Conservation (phyloP, 2,113 vertebrate species). For the Rhabdornis inornatus region DNA sequence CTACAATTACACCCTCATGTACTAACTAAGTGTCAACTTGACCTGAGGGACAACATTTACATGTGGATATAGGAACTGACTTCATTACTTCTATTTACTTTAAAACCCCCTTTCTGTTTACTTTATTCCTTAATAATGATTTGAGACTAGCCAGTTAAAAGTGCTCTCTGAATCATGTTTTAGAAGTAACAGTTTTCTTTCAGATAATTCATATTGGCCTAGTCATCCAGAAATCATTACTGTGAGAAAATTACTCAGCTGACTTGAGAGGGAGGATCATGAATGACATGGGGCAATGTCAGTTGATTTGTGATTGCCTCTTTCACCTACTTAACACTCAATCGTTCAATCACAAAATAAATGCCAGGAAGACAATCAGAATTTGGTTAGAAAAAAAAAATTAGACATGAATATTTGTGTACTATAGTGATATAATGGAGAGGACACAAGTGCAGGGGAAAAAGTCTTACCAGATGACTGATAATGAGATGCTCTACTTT, state of each 20-base stretch:
- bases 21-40: background rate
- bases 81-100: background rate
- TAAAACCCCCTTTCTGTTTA: background rate
- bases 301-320: background rate
- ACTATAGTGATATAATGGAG: background rate
- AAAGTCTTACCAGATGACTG: background rate
- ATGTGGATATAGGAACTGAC: background rate
- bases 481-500: background rate
- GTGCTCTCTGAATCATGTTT: background rate
- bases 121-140: background rate
- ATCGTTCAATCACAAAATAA: background rate
- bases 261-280: background rate
- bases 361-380: background rate
- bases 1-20: background rate
- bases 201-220: background rate
- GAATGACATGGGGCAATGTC: background rate
- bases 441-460: rapidly evolving
- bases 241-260: background rate
- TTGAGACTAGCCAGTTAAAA: background rate
- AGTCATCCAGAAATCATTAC: background rate
- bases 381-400: background rate
- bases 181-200: background rate
- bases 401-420: background rate
- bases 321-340: background rate
- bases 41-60: background rate